A percentile compares a stretch with the other conserved stretches of the same genome.
Conservation (phyloP, 2,113 vertebrate genomes). For the Pseudorectes ferrugineus region DNA sequence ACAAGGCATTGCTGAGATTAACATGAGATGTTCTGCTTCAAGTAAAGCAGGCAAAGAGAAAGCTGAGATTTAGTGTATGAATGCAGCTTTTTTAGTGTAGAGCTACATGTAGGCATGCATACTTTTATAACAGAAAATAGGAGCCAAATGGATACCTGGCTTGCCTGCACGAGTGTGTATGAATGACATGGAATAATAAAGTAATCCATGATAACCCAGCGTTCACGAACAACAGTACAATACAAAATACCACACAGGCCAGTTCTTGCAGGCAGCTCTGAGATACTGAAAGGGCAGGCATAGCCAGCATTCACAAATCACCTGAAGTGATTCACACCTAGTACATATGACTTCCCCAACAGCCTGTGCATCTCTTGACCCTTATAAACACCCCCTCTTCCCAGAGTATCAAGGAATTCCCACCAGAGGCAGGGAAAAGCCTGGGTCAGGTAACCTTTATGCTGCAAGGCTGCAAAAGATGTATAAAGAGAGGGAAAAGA, state of each 20-base stretch:
- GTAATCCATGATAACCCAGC: neutral
- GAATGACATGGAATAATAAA: neutral
- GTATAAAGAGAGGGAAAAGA: neutral
- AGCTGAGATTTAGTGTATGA: neutral
- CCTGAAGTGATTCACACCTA: neutral
- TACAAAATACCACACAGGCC: neutral
- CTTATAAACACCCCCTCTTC: neutral
- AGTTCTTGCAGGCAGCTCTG: neutral
- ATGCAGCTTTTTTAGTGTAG: neutral
- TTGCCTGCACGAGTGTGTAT: neutral
- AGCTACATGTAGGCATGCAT: neutral
- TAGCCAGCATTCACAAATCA: neutral
- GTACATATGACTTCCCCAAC: neutral
- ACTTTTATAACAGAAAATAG: neutral
- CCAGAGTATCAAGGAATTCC: neutral
- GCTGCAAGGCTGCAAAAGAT: neutral
- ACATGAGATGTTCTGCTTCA: neutral
- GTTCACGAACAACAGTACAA: neutral
- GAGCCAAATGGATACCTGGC: neutral
- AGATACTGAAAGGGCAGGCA: neutral
- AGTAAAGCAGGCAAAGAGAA: neutral
- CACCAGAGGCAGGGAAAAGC: neutral
- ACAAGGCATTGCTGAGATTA: neutral
- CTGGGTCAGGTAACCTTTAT: neutral
- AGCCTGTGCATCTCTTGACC: neutral